A percentile compares a stretch with the other conserved stretches of the same genome.
phyloP scores from a whole-genome alignment of 2,797 vertebrate species.

The Peromyscus melanophrys region DNA sequence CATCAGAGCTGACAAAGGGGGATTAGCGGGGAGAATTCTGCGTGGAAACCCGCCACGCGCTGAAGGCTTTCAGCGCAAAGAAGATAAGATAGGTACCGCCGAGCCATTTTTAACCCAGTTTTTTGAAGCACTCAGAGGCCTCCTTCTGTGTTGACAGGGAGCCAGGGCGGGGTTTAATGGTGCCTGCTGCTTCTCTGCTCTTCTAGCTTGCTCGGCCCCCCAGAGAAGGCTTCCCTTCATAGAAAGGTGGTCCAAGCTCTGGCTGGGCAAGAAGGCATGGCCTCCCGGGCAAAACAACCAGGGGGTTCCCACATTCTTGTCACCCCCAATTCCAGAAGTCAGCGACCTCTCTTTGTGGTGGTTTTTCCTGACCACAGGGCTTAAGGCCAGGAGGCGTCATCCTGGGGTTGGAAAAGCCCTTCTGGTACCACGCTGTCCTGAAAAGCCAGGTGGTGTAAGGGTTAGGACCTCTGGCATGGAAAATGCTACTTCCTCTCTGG shows the following conservation, averaged over 20 bases:
- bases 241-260: rapidly evolving
- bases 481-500: no score
- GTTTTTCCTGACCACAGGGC: background rate
- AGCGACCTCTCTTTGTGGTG: background rate
- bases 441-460: rapidly evolving
- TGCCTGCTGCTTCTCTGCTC: constrained; percentile 51
- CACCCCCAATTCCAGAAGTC: background rate
- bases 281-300: rapidly evolving
- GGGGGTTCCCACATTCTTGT: background rate
- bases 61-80: constrained; percentile 89
- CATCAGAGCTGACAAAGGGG: constrained; percentile 90
- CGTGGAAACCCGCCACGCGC: constrained; percentile 88
- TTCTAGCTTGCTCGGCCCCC: constrained; percentile 48
- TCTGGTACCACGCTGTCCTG: background rate
- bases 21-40: constrained; percentile 89
- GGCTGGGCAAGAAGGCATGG: background rate
- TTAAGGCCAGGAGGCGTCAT: background rate
- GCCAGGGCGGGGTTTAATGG: constrained; percentile 54
- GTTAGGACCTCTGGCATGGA: background rate
- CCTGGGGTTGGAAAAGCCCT: background rate
- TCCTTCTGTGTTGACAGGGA: constrained; percentile 69
- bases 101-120: constrained; percentile 91
- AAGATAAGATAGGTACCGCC: constrained; percentile 89
- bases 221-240: background rate
- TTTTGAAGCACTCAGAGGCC: constrained; percentile 83